Conservation (phyloP, 2,113 vertebrate species). For the Laticauda laticaudata region DNA sequence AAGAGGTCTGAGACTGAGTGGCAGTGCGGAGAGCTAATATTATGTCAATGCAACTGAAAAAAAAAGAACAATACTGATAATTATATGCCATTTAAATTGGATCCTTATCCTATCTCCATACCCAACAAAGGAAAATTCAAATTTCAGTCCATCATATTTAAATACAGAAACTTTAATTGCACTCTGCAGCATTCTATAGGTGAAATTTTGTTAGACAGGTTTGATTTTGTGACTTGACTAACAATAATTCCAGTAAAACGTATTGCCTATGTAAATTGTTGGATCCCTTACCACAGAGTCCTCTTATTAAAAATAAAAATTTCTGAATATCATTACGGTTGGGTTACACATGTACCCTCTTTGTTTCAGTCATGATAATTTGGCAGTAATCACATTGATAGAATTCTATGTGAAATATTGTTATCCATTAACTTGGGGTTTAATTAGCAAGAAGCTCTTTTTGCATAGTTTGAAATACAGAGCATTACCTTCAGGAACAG, state of each 20-base stretch:
- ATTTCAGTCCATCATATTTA: not conserved
- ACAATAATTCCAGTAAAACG: not conserved
- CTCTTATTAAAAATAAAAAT: not conserved
- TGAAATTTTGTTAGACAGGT: not conserved
- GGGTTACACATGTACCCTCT: not conserved
- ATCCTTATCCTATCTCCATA: not conserved
- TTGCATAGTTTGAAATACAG: not conserved
- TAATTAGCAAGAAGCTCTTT: not conserved
- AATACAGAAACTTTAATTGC: conserved; percentile 8
- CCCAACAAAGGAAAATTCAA: not conserved
- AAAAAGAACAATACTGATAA: not conserved
- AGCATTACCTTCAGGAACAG: no score
- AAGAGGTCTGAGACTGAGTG: not conserved
- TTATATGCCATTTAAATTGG: not conserved
- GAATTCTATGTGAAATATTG: not conserved
- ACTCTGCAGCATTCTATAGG: not conserved
- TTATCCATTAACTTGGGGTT: not conserved
- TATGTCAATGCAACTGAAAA: not conserved
- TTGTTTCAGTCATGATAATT: not conserved
- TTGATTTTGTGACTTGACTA: conserved; percentile 10
- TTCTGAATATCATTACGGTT: not conserved
- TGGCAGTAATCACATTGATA: not conserved
- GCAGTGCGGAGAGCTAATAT: not conserved
- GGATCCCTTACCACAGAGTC: not conserved
- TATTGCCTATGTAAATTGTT: not conserved